Base-by-base conservation (phyloP, 2,797 vertebrate genomes). In the Pipistrellus pygmaeus region DNA sequence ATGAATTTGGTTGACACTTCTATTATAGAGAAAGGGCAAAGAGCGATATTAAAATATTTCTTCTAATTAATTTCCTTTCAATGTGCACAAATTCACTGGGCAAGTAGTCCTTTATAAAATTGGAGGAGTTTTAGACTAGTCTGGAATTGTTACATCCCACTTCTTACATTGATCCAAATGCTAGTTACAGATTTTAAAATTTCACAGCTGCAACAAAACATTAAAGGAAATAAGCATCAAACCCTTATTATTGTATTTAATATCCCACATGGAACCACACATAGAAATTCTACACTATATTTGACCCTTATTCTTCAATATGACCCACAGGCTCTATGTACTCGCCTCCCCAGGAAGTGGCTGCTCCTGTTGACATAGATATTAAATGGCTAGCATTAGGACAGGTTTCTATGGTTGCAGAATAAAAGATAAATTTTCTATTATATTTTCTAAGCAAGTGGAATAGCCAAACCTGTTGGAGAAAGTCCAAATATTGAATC, bases 371-470 rank as follows among this genome's bases (percentile, higher is more conserved):
- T 94, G 80, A 73, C 41, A n/a, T 14, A 83, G 46, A 30, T 57
- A 68, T 83, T 78, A 57, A 48, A 86, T 86, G 17, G 12, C 60
- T 57, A 77, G 32, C 35, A 44, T 77, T 77, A 48, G 80, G 41
- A 25, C 13, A 93, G n/a, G 81, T 88, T 95, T 93, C 90, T 85
- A 83, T 85, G 81, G 72, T 51, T 94, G 32, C 77, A 91, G 77
- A 91, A 17, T 9, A 12, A 77, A 93, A 82, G 25, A 66, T 15
- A 51, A 17, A 17, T 57, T 94, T 93, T 78, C 87, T 88, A 51
- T 94, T 95, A 32, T 71, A 66, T 85, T 95, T 93, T 89, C 76
- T 81, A 85, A 88, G 13, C n/a, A 72, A 92, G 76, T 91, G 76
- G 35, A 73, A 89, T 20, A 94, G 57, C 20, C 51, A 85, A 91